Evolutionary conservation across 1,140 invertebrate genomes (phyloP).

Genomic region (Drosophila hydei): DNA sequence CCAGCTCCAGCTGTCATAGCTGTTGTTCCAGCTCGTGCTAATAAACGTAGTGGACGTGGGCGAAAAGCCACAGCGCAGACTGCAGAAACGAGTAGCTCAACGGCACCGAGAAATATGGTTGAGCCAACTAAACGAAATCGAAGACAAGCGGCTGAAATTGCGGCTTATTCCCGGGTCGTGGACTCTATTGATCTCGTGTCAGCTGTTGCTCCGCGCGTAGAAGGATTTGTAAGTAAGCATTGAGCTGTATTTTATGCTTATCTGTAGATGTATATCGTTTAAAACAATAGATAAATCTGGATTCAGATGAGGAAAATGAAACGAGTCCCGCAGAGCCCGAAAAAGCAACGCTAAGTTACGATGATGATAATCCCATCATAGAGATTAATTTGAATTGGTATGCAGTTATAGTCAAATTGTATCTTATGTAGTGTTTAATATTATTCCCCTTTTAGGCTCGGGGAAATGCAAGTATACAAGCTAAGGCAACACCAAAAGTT

Average conservation of each 20-base stretch:
- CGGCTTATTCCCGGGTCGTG: constrained; percentile 48
- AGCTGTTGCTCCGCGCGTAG: constrained; percentile 55
- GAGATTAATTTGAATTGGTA: constrained; percentile 65
- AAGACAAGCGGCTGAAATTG: constrained; percentile 49
- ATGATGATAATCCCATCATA: constrained; percentile 62
- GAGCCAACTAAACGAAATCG: constrained; percentile 19
- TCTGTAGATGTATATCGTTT: background rate
- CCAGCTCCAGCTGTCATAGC: too few species aligned
- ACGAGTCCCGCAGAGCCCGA: constrained; percentile 4
- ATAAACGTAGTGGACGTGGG: background rate
- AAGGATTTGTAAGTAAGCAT: constrained; percentile 61
- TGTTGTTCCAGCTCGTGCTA: too few species aligned
- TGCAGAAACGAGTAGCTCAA: background rate
- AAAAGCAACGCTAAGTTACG: constrained; percentile 1
- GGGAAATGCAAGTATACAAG: constrained; percentile 64
- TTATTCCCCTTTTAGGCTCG: constrained; percentile 38
- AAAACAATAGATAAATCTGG: constrained; percentile 49
- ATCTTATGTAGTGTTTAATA: background rate
- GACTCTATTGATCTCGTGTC: constrained; percentile 68
- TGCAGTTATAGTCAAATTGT: background rate
- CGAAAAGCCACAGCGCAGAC: background rate
- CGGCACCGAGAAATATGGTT: background rate
- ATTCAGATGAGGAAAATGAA: constrained; percentile 61
- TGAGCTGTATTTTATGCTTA: background rate
- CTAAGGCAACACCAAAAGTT: constrained; percentile 72